phyloP scores from a whole-genome alignment of 1,140 invertebrate species.

The Choristoneura fumiferana region DNA sequence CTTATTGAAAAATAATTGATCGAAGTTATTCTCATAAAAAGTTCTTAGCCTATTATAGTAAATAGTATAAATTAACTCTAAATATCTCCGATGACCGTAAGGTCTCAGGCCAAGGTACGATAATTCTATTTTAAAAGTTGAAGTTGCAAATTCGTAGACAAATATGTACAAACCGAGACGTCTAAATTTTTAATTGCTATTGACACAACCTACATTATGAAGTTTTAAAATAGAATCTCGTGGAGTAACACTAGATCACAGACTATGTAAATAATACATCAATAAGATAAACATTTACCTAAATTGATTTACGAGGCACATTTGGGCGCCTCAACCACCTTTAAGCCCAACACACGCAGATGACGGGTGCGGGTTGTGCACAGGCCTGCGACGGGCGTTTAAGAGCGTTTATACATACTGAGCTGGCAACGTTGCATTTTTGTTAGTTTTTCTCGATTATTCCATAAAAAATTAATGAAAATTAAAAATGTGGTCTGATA shows the following conservation, averaged over 20 bases:
- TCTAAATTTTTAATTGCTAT: constrained; percentile 19
- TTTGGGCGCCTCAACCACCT: constrained; percentile 18
- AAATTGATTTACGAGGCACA: constrained; percentile 49
- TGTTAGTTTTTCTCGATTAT: no score
- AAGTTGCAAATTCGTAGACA: constrained; percentile 2
- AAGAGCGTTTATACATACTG: no score
- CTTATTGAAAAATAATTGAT: constrained; percentile 31
- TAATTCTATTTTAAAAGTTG: constrained; percentile 61
- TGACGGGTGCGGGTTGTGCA: no score
- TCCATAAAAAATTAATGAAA: no score
- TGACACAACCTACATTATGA: constrained; percentile 14
- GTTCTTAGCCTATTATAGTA: constrained; percentile 34
- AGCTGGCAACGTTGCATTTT: no score
- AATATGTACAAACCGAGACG: constrained; percentile 11
- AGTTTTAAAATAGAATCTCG: constrained; percentile 70
- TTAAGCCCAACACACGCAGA: no score
- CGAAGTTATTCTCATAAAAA: constrained; percentile 32
- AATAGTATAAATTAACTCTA: constrained; percentile 31
- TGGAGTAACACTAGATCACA: constrained; percentile 76
- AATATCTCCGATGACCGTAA: constrained; percentile 26
- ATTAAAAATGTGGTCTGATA: no score
- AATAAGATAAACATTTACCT: constrained; percentile 65
- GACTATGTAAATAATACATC: constrained; percentile 69
- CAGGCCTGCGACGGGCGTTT: no score
- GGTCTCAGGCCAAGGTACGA: constrained; percentile 55